Conservation (phyloP, 2,113 vertebrate genomes). For the Gopherus evgoodei region DNA sequence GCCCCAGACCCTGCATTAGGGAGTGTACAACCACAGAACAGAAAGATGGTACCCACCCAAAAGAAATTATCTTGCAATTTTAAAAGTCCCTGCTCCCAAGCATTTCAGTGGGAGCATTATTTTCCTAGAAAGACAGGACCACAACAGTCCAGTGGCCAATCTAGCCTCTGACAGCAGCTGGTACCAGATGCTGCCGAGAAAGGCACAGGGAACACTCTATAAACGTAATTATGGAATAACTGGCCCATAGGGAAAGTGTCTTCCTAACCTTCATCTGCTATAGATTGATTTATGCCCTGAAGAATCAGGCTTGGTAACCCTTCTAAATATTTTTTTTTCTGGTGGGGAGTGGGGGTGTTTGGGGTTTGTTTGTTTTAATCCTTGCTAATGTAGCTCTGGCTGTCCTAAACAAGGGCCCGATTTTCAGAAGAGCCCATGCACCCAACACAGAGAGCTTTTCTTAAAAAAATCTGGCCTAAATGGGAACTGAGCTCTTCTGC, state of each 20-base stretch:
- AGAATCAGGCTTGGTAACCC: background rate
- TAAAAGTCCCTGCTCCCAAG: fast-evolving
- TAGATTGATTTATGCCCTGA: background rate
- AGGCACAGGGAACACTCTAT: background rate
- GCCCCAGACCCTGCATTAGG: background rate
- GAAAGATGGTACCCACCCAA: background rate
- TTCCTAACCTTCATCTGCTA: background rate
- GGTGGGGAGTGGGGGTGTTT: too few species aligned
- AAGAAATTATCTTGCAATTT: fast-evolving
- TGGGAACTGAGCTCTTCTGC: background rate
- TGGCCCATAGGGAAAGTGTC: background rate
- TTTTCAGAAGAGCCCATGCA: background rate
- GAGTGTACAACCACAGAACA: background rate
- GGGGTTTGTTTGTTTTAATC: background rate
- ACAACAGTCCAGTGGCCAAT: background rate
- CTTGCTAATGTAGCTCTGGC: background rate
- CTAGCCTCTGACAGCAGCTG: fast-evolving
- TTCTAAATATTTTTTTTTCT: background rate
- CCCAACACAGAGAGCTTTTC: background rate
- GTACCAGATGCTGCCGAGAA: background rate
- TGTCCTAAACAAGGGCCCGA: background rate
- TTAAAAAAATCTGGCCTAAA: background rate
- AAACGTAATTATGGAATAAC: background rate
- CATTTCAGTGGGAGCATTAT: background rate
- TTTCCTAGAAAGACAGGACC: background rate